Conservation (phyloP, 2,113 vertebrate species). For the Misgurnus anguillicaudatus region DNA sequence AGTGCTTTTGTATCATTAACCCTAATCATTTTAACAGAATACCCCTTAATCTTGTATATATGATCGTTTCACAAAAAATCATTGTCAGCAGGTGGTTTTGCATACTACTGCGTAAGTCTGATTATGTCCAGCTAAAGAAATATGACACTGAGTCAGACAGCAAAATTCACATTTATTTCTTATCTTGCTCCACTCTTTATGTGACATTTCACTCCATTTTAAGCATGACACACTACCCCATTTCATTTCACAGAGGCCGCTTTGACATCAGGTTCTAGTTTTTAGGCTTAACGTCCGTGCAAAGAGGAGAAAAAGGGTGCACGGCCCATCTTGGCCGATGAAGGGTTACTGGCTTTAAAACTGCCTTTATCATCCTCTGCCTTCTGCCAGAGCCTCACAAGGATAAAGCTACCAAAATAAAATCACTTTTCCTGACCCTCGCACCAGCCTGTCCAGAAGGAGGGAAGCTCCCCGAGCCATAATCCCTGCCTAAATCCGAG, state of each 20-base stretch:
- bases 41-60: too few species aligned
- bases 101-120: neutral
- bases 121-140: conserved; percentile 14
- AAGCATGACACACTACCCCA: neutral
- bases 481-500: conserved; percentile 60
- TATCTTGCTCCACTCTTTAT: neutral
- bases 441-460: conserved; percentile 51
- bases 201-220: neutral
- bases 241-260: neutral
- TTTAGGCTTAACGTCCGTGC: neutral
- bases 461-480: conserved; percentile 52
- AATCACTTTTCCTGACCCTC: conserved; percentile 59
- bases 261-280: neutral
- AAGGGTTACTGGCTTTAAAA: conserved; percentile 58
- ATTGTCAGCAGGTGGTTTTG: conserved; percentile 1
- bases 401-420: conserved; percentile 66
- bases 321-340: neutral
- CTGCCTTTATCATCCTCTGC: conserved; percentile 50
- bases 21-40: neutral
- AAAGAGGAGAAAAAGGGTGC: conserved; percentile 20
- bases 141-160: conserved; percentile 42
- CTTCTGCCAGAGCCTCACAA: conserved; percentile 59
- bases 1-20: neutral
- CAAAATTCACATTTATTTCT: neutral
- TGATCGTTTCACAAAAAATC: neutral